Conservation (phyloP, 2,888 invertebrate genomes). For the Drosophila koepferae region DNA sequence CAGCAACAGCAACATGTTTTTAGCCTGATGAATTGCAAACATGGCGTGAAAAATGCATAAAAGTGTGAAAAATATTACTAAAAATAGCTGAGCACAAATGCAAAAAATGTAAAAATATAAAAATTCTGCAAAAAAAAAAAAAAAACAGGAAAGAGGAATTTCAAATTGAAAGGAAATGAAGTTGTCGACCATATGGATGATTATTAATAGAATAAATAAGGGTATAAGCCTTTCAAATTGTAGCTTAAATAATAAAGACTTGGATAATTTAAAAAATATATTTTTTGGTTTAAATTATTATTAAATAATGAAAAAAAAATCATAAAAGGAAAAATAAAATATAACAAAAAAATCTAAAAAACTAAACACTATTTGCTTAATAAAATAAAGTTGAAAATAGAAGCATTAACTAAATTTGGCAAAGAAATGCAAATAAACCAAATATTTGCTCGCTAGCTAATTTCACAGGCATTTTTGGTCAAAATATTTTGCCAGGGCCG, state of each 20-base stretch:
- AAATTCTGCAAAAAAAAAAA: constrained; percentile 9
- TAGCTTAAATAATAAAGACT: not conserved
- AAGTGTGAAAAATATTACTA: constrained; percentile 66
- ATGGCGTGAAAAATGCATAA: constrained; percentile 62
- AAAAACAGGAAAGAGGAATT: constrained; percentile 2
- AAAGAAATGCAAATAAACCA: not conserved
- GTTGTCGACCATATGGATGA: not conserved
- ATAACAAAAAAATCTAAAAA: too few species aligned
- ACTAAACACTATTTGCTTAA: too few species aligned
- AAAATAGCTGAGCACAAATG: constrained; percentile 54
- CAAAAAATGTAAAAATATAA: constrained; percentile 20
- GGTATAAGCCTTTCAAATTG: not conserved
- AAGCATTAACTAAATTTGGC: not conserved
- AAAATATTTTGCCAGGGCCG: constrained; percentile 32
- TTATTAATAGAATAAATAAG: not conserved
- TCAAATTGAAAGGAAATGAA: not conserved
- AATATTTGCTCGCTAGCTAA: constrained; percentile 41
- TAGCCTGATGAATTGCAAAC: constrained; percentile 69
- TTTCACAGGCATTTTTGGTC: constrained; percentile 38
- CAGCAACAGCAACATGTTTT: constrained; percentile 8
- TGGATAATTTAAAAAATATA: too few species aligned
- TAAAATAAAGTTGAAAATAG: not conserved
- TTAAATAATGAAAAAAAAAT: not conserved
- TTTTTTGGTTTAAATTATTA: too few species aligned
- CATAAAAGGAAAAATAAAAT: too few species aligned